Percentiles rank a stretch among this genome's conserved stretches.
phyloP scores from a whole-genome alignment of 2,888 invertebrate species.

The Drosophila leonis region DNA sequence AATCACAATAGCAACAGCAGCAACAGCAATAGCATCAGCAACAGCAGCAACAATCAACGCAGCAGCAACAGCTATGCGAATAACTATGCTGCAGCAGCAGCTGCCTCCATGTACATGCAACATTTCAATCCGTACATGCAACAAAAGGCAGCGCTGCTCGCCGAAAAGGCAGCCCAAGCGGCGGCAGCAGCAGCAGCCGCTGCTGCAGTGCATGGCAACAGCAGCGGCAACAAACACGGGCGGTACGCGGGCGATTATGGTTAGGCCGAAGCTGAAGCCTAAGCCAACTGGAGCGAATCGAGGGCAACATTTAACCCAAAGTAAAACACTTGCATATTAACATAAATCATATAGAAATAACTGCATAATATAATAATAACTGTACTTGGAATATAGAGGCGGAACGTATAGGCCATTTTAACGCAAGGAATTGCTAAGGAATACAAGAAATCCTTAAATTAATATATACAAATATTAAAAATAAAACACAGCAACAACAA shows the following conservation, averaged over 20 bases:
- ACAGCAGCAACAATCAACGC: slow-evolving; percentile 45
- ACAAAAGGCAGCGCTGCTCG: slow-evolving; percentile 72
- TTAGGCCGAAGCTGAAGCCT: slow-evolving; percentile 36
- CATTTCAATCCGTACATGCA: slow-evolving; percentile 77
- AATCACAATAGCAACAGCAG: slow-evolving; percentile 43
- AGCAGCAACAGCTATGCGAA: slow-evolving; percentile 65
- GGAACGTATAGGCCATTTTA: slow-evolving; percentile 66
- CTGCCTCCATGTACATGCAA: slow-evolving; percentile 80
- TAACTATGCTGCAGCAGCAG: slow-evolving; percentile 69
- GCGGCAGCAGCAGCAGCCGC: slow-evolving; percentile 61
- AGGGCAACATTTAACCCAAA: slow-evolving; percentile 8
- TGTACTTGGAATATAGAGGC: slow-evolving; percentile 41
- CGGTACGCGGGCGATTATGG: slow-evolving; percentile 69
- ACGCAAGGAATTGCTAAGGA: slow-evolving; percentile 72
- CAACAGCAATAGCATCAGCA: slow-evolving; percentile 32
- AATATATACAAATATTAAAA: slow-evolving; percentile 24
- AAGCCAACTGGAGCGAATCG: background rate
- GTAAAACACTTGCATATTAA: slow-evolving; percentile 61
- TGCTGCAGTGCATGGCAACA: slow-evolving; percentile 39
- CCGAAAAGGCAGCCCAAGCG: slow-evolving; percentile 74
- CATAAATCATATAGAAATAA: slow-evolving; percentile 52
- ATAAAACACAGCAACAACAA: slow-evolving; percentile 62
- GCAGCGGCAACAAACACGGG: slow-evolving; percentile 52
- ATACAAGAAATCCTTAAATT: slow-evolving; percentile 58
- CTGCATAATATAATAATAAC: slow-evolving; percentile 43